Percentiles rank a stretch among this genome's conserved stretches.
These are phyloP conservation scores for Lepisosteus osseus DNA, from an alignment of 2,113 vertebrate species.

Conservation along the genomic window DNA sequence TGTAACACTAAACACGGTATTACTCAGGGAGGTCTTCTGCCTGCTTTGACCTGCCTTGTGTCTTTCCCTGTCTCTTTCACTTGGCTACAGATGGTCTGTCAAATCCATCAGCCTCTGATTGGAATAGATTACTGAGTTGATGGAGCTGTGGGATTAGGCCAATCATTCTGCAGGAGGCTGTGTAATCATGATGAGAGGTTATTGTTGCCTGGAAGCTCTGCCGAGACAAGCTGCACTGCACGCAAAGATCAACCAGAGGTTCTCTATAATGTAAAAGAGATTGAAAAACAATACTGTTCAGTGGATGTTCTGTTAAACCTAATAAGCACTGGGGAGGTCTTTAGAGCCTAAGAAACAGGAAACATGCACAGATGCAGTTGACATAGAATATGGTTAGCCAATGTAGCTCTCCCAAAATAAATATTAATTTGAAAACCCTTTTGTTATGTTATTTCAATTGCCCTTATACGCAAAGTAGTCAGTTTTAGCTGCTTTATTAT, in stretches of 20 bases:
- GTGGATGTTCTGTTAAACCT: constrained; percentile 15
- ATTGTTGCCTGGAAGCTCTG: constrained; percentile 46
- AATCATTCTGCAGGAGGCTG: constrained; percentile 51
- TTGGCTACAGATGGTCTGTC: constrained; percentile 51
- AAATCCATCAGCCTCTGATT: constrained; percentile 58
- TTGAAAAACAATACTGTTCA: constrained; percentile 38
- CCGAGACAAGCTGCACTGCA: constrained; percentile 31
- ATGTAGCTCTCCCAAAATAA: background rate
- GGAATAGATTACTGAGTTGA: constrained; percentile 60
- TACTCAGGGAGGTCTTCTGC: constrained; percentile 23
- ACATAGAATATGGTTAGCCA: background rate
- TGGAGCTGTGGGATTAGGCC: constrained; percentile 44
- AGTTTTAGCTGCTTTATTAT: background rate
- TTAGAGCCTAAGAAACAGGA: constrained; percentile 13
- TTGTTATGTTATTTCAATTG: background rate
- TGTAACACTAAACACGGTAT: background rate
- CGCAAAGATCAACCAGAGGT: constrained; percentile 37
- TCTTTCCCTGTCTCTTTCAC: constrained; percentile 32
- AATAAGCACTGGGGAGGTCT: constrained; percentile 19
- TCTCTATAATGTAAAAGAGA: constrained; percentile 41
- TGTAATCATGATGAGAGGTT: constrained; percentile 52
- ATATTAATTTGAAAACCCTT: background rate
- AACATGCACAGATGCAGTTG: background rate
- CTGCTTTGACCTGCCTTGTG: constrained; percentile 40
- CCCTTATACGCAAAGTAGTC: background rate